Evolutionary conservation across 2,888 invertebrate species (phyloP).

Genomic region (Drosophila neonasuta): DNA sequence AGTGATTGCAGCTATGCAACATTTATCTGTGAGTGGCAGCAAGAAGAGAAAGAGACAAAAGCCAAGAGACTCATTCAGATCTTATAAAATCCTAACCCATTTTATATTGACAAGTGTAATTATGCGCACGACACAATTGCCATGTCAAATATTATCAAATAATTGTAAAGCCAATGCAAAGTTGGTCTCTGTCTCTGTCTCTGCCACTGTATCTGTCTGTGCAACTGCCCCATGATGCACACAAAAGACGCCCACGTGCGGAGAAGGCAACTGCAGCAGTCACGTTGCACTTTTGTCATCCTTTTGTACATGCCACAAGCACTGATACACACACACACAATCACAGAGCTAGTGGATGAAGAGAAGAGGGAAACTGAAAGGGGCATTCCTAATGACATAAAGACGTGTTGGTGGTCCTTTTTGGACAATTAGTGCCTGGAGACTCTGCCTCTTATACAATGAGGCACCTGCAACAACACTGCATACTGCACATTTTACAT

Average conservation of each 20-base stretch:
- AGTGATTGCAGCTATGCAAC: conserved; percentile 52
- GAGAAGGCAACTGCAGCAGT: conserved; percentile 66
- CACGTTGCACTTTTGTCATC: conserved; percentile 76
- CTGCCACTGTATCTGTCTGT: conserved; percentile 28
- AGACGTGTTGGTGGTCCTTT: conserved; percentile 73
- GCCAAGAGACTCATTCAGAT: conserved; percentile 29
- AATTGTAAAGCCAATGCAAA: conserved; percentile 61
- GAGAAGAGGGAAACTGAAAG: conserved; percentile 18
- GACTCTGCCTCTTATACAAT: conserved; percentile 24
- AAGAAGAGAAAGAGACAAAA: background rate
- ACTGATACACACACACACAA: conserved; percentile 4
- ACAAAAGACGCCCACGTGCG: conserved; percentile 61
- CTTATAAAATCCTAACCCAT: conserved; percentile 72
- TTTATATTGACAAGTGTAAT: conserved; percentile 77
- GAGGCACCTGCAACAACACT: conserved; percentile 61
- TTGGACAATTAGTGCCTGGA: conserved; percentile 69
- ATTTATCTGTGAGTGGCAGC: conserved; percentile 48
- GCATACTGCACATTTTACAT: conserved; percentile 39
- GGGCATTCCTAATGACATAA: conserved; percentile 70
- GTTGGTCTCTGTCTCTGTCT: conserved; percentile 32
- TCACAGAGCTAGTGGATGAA: conserved; percentile 12
- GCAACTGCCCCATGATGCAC: conserved; percentile 40
- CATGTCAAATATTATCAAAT: conserved; percentile 75
- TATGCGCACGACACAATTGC: conserved; percentile 77
- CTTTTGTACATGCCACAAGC: conserved; percentile 53